phyloP scores from a whole-genome alignment of 2,888 invertebrate genomes.

The Byasa hedistus region DNA sequence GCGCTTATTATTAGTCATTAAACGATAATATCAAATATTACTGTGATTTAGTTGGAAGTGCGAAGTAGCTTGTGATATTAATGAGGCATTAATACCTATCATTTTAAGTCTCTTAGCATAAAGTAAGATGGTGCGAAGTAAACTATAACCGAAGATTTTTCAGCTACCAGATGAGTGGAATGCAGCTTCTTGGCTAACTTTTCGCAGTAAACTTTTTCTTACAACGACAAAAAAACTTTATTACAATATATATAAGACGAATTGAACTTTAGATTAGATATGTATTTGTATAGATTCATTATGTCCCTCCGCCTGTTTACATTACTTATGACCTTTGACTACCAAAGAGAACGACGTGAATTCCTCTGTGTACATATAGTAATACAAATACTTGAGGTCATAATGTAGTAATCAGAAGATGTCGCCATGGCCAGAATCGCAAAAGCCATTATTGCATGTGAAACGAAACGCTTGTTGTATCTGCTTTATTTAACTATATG shows the following conservation, averaged over 20 bases:
- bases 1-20: no score
- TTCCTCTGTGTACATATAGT: neutral
- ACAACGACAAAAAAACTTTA: no score
- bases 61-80: no score
- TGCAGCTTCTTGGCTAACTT: no score
- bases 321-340: conserved; percentile 4
- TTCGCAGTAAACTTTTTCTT: no score
- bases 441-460: neutral
- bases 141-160: no score
- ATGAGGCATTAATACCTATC: no score
- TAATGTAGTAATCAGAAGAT: neutral
- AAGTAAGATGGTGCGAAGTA: no score
- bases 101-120: no score
- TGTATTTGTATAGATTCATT: neutral
- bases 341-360: neutral
- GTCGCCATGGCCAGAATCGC: neutral
- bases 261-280: neutral
- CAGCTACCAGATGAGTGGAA: no score
- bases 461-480: neutral
- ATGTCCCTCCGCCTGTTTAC: neutral
- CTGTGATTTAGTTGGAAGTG: no score
- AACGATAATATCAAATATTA: no score
- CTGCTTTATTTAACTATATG: neutral
- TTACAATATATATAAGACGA: neutral
- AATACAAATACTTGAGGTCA: neutral